These are phyloP conservation scores for Syrrhaptes paradoxus DNA, from an alignment of 2,113 vertebrate species.

Conservation along the genomic window DNA sequence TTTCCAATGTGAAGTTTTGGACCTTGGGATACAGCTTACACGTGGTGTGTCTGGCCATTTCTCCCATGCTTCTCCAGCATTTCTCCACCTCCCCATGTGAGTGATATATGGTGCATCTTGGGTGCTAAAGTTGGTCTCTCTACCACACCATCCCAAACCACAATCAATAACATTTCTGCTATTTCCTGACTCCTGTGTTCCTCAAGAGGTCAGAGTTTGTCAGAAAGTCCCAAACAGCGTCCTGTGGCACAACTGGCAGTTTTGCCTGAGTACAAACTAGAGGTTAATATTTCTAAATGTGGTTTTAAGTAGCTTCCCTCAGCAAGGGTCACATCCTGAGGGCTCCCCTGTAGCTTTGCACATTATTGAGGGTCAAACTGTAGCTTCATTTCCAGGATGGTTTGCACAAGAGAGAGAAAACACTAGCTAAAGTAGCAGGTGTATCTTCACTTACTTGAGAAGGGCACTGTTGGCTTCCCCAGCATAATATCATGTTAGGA, in stretches of 20 bases:
- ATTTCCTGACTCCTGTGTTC: neutral
- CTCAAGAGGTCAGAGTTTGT: neutral
- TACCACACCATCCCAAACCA: neutral
- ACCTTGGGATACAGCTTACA: neutral
- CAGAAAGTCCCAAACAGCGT: neutral
- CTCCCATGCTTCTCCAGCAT: neutral
- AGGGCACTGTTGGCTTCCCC: neutral
- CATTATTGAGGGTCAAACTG: neutral
- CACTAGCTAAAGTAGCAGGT: neutral
- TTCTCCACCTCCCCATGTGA: accelerated
- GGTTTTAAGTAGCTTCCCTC: neutral
- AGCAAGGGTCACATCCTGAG: neutral
- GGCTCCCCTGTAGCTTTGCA: neutral
- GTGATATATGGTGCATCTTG: neutral
- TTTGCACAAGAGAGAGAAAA: neutral
- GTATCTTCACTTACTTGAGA: neutral
- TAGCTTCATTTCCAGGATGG: neutral
- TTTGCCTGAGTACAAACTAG: neutral
- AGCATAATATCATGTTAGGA: neutral
- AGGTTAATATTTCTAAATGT: neutral
- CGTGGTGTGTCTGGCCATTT: neutral
- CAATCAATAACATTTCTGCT: neutral
- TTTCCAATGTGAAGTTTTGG: neutral
- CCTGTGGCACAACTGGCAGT: neutral
- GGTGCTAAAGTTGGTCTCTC: neutral